These are phyloP conservation scores for Coptodon bakossiorum DNA, from an alignment of 2,113 vertebrate genomes.

Conservation along the genomic window DNA sequence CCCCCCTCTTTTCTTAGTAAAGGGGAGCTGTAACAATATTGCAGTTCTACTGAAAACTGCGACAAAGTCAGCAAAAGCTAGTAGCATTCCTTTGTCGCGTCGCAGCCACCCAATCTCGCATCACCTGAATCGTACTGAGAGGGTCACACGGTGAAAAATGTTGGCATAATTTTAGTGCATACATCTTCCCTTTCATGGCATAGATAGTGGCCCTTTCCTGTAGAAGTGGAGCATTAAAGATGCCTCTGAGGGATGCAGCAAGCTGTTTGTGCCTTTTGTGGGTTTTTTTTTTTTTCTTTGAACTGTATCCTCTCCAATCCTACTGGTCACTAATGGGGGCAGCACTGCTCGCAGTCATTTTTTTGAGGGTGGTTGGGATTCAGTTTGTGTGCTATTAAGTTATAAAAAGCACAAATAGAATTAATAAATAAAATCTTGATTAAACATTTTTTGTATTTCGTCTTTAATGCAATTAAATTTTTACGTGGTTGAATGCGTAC, in stretches of 20 bases:
- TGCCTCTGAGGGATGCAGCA: slow-evolving; percentile 25
- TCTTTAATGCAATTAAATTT: not conserved
- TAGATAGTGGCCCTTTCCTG: slow-evolving; percentile 15
- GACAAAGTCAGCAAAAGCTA: slow-evolving; percentile 22
- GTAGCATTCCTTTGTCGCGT: slow-evolving; percentile 46
- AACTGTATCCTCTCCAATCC: slow-evolving; percentile 43
- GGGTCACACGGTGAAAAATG: slow-evolving; percentile 1
- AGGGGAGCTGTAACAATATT: slow-evolving; percentile 34
- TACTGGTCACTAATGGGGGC: slow-evolving; percentile 44
- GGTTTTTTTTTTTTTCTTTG: not conserved
- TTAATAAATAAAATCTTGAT: slow-evolving; percentile 72
- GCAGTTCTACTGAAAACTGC: slow-evolving; percentile 10
- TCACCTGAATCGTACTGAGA: slow-evolving; percentile 18
- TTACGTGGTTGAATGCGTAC: not conserved
- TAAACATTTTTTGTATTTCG: slow-evolving; percentile 28
- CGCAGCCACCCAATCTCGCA: not conserved
- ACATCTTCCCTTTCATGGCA: not conserved
- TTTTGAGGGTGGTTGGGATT: slow-evolving; percentile 68
- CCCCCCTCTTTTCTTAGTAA: too few relatives aligned
- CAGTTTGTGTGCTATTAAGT: slow-evolving; percentile 71
- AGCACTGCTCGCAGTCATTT: slow-evolving; percentile 57
- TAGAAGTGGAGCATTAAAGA: slow-evolving; percentile 29
- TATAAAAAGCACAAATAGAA: slow-evolving; percentile 71
- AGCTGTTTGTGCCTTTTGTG: slow-evolving; percentile 68
- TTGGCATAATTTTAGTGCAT: not conserved